Percentiles rank a stretch among this genome's conserved stretches.
Conservation (phyloP, 2,113 vertebrate species). For the Verasper variegatus region DNA sequence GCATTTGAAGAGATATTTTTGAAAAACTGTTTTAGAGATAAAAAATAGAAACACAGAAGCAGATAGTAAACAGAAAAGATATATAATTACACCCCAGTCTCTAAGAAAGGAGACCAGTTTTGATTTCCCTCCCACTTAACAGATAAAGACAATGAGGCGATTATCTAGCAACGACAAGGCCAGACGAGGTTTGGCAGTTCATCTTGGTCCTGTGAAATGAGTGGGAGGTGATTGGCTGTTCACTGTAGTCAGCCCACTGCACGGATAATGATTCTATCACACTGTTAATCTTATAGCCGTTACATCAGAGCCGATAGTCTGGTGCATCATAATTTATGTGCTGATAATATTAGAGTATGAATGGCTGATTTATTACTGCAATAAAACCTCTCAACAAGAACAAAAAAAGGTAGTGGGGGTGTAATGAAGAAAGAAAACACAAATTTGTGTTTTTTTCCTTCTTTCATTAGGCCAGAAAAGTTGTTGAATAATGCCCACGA, state of each 20-base stretch:
- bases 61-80: background rate
- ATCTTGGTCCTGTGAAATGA: conserved; percentile 1
- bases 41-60: background rate
- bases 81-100: background rate
- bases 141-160: conserved; percentile 46
- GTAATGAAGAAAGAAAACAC: background rate
- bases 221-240: background rate
- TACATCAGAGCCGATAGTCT: conserved; percentile 8
- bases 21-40: background rate
- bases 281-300: conserved; percentile 24
- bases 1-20: background rate
- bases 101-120: background rate
- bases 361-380: conserved; percentile 52
- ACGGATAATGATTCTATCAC: background rate
- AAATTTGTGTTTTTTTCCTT: background rate
- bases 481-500: conserved; percentile 1
- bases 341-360: conserved; percentile 30
- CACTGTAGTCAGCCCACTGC: conserved; percentile 1
- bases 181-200: conserved; percentile 29
- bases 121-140: conserved; percentile 12
- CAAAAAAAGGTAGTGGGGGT: background rate
- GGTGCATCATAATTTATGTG: conserved; percentile 20
- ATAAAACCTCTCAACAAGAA: conserved; percentile 37
- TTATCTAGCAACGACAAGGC: conserved; percentile 36
- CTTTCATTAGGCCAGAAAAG: background rate